These are phyloP conservation scores for Cylindroiulus punctatus DNA, from an alignment of 2,888 invertebrate genomes.

Conservation along the genomic window DNA sequence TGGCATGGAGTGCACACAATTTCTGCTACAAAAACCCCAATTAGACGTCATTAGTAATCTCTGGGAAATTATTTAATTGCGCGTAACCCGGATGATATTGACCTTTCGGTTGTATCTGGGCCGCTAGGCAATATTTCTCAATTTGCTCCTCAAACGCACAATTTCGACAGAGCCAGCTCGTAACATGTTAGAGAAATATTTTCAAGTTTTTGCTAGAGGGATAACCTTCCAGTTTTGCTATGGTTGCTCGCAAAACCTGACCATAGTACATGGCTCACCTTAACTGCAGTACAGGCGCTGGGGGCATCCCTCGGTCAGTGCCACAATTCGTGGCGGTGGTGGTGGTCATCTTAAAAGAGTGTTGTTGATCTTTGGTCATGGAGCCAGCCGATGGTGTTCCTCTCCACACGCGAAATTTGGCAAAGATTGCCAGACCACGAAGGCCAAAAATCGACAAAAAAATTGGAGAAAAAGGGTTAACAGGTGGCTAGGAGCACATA, in stretches of 20 bases:
- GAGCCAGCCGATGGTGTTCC: neutral
- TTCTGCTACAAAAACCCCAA: neutral
- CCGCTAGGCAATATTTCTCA: neutral
- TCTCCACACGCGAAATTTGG: neutral
- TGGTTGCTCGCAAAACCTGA: neutral
- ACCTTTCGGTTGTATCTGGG: neutral
- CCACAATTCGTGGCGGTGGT: constrained; percentile 49
- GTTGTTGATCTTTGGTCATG: constrained; percentile 43
- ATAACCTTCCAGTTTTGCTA: neutral
- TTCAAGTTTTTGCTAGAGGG: neutral
- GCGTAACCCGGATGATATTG: constrained; percentile 33
- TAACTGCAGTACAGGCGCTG: constrained; percentile 30
- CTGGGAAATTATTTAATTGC: neutral
- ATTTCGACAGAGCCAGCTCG: neutral
- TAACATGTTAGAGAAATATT: neutral
- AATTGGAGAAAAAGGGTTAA: neutral
- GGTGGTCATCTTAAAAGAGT: constrained; percentile 48
- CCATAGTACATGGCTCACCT: constrained; percentile 4
- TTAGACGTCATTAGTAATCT: neutral
- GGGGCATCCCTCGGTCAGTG: constrained; percentile 50
- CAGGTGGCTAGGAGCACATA: constrained; percentile 39
- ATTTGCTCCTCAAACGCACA: neutral
- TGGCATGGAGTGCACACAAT: neutral
- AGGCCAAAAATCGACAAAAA: neutral
- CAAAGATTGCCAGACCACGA: neutral